A percentile compares a stretch with the other conserved stretches of the same genome.
phyloP scores from a whole-genome alignment of 2,113 vertebrate species.

The Percina caprodes region DNA sequence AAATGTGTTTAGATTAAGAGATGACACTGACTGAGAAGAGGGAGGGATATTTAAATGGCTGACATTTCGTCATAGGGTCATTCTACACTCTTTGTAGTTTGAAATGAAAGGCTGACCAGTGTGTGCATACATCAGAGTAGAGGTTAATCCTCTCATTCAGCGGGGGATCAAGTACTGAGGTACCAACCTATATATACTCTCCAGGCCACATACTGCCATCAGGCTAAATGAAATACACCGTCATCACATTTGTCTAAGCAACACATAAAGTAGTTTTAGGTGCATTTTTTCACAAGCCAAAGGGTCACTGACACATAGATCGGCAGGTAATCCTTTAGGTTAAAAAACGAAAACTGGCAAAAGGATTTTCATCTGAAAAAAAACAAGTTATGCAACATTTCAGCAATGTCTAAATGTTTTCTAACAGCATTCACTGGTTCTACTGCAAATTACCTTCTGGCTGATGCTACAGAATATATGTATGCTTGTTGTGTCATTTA shows the following conservation, averaged over 20 bases:
- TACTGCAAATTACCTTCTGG: not conserved
- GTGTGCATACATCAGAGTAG: slow-evolving; percentile 61
- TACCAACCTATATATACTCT: slow-evolving; percentile 60
- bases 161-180: slow-evolving; percentile 68
- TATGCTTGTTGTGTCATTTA: not conserved
- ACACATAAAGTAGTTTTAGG: not conserved
- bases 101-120: slow-evolving; percentile 61
- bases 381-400: slow-evolving; percentile 17
- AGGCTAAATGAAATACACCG: slow-evolving; percentile 25
- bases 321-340: not conserved
- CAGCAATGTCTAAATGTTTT: not conserved
- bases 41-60: not conserved
- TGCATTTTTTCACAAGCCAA: not conserved
- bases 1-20: not conserved
- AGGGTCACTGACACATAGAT: not conserved
- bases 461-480: not conserved
- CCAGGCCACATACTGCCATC: slow-evolving; percentile 19
- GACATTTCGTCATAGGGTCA: slow-evolving; percentile 17
- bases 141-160: slow-evolving; percentile 76
- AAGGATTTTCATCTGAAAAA: not conserved
- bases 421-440: not conserved
- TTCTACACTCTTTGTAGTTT: slow-evolving; percentile 59
- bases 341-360: not conserved
- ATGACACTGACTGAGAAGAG: slow-evolving; percentile 12
- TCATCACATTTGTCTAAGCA: slow-evolving; percentile 22